A percentile compares a stretch with the other conserved stretches of the same genome.
These are phyloP conservation scores for Atractosteus spatula DNA, from an alignment of 2,113 vertebrate genomes.

Conservation along the genomic window DNA sequence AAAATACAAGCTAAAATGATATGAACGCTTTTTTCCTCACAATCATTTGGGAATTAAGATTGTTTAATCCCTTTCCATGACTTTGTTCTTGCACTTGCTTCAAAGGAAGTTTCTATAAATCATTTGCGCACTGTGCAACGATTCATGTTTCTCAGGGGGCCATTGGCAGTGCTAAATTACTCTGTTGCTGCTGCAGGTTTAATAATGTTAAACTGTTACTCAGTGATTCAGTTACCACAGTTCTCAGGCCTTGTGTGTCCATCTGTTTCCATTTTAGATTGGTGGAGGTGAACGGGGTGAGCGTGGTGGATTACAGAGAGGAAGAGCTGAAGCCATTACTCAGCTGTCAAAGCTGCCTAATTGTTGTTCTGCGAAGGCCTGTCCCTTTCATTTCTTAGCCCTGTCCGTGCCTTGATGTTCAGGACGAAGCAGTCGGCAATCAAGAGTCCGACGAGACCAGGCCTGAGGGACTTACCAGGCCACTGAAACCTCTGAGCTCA, in stretches of 20 bases:
- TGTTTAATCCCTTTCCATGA: neutral
- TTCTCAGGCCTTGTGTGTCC: neutral
- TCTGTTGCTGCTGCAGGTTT: neutral
- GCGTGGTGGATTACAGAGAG: slow-evolving; percentile 47
- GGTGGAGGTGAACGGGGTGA: slow-evolving; percentile 58
- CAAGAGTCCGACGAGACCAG: slow-evolving; percentile 14
- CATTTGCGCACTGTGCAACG: slow-evolving; percentile 1
- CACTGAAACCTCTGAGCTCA: too few species aligned
- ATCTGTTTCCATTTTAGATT: slow-evolving; percentile 38
- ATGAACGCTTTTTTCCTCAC: too few species aligned
- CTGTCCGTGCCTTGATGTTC: slow-evolving; percentile 20
- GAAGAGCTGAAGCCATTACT: slow-evolving; percentile 48
- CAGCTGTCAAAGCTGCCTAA: slow-evolving; percentile 42
- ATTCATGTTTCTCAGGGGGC: neutral
- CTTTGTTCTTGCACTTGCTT: slow-evolving; percentile 9
- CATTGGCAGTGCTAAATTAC: neutral
- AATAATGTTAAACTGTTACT: slow-evolving; percentile 19
- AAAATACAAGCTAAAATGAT: neutral
- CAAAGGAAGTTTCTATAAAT: neutral
- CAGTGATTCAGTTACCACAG: slow-evolving; percentile 5
- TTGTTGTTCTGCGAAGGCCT: slow-evolving; percentile 47
- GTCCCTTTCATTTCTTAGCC: slow-evolving; percentile 12
- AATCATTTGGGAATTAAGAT: neutral
- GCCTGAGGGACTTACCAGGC: neutral
- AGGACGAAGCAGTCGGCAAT: slow-evolving; percentile 20